Base-by-base conservation (phyloP, 37 sponge, comb jelly and placozoan genomes). In the Eunapius fragilis region DNA sequence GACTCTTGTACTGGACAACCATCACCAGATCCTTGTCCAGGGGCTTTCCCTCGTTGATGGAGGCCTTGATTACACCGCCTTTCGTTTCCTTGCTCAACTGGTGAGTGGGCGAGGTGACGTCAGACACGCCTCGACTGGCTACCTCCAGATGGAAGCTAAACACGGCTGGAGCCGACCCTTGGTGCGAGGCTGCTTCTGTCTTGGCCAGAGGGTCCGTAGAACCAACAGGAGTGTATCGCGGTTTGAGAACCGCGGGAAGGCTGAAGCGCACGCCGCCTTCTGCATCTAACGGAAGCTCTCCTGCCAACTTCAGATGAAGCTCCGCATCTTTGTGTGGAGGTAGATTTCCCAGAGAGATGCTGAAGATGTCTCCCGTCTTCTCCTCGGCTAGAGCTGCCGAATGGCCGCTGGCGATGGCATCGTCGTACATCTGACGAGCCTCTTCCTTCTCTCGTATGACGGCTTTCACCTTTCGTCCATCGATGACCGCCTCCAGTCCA, bases 371-470 rank as follows among this genome's bases (percentile, higher is more conserved):
- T 49, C 87, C 87, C 2, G 75, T 58, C 76, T 88, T 85, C 75
- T 96, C 91, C 69, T 96, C 92, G 14, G 58, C 93, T 6, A 89
- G 41, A 1, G 87, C 87, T 47, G 96, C 96, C 79, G 93, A 89
- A 58, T 48, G 36, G 2, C 93, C 96, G 37, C 91, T 83, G 50
- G 91, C 82, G 0, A 93, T 84, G 28, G 94, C 96, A 32, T 96
- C 89, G 27, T 91, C 87, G 71, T 93, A 96, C 76, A 72, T 73
- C 28, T 75, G 41, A 71, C 35, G 85, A 5, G 96, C 96, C 70
- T 93, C 91, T 84, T 88, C 89, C 70, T 91, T 93, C 84, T 90
- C 93, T 32, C 80, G 77, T 26, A 96, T 68, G 35, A 83, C 86
- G 9, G 90, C 96, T 30, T 70, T 78, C 77, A 96, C 74, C 76